Evolutionary conservation across 2,113 vertebrate genomes (phyloP).

Genomic region (Caracal caracal): DNA sequence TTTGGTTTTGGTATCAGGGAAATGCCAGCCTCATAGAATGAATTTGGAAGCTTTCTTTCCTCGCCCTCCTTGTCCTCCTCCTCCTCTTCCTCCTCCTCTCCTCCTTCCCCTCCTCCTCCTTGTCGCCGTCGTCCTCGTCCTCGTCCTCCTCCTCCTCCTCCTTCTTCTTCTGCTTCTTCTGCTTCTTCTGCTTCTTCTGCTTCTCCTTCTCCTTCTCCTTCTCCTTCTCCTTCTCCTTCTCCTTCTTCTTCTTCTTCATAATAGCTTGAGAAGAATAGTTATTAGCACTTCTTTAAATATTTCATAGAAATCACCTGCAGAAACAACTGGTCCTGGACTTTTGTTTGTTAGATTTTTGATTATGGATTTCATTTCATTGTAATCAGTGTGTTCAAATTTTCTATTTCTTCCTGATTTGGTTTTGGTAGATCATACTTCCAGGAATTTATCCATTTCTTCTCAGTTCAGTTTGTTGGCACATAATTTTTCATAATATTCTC

Average conservation of each 20-base stretch:
- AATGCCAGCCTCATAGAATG: too few species aligned
- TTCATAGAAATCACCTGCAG: not conserved
- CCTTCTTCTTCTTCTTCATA: too few species aligned
- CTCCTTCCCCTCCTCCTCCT: too few species aligned
- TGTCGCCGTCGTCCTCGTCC: too few species aligned
- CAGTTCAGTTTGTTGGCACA: not conserved
- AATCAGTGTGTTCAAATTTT: not conserved
- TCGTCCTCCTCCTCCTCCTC: rapidly evolving
- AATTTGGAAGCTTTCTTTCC: too few species aligned
- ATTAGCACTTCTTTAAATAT: not conserved
- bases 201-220: rapidly evolving
- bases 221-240: rapidly evolving
- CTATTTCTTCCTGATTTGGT: not conserved
- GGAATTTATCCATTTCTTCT: not conserved
- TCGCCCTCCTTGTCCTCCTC: too few species aligned
- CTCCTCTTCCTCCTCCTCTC: too few species aligned
- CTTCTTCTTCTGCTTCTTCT: rapidly evolving
- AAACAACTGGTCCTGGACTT: not conserved
- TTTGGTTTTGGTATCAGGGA: too few species aligned
- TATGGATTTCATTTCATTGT: not conserved
- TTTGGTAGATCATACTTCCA: not conserved
- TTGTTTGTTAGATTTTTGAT: not conserved
- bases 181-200: rapidly evolving
- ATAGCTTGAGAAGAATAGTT: too few species aligned
- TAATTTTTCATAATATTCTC: not conserved